Base-by-base conservation (phyloP, 2,797 vertebrate species). In the Morus bassanus region DNA sequence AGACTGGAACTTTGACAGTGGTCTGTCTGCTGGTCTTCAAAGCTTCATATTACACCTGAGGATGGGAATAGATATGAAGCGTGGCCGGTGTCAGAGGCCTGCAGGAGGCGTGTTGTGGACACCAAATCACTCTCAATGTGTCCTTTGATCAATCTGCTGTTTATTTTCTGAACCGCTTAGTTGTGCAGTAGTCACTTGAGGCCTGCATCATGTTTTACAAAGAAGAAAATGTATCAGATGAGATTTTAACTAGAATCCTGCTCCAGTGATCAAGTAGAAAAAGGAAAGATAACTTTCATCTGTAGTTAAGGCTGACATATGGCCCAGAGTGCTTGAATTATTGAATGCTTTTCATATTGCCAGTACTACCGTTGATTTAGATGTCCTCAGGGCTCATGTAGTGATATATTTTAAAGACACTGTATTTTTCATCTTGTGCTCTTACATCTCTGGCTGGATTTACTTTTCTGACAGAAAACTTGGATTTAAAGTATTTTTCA, bases 391-490 rank as follows among this genome's bases (percentile, higher is more conserved):
- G 85, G 67, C 67, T 95, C 69, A 16, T 18, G 9, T 65, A 43
- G 69, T 75, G 73, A 78, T 85, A 11, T 11, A 59, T 81, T 92
- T 83, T 85, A 85, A 85, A 89, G 73, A n/a, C 25, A n/a, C 35
- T 33, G 13, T 65, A 45, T 87, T 94, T 92, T 56, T 87, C 41
- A 54, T 68, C 68, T 50, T 68, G 13, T 0, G 1, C 30, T 80
- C 79, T 70, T 82, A 67, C 50, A 61, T 85, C 57, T 94, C 91
- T 43, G 83, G 50, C 61, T 75, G 57, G 41, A 83, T 93, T 92
- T 94, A 89, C n/a, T 94, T 83, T 94, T 88, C 68, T 94, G 81
- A 82, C 70, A 92, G 65, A 83, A 88, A 54, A 41, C 25, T 68
- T 78, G 48, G 43, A 43, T 72, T 95, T 89, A 56, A 85, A 94